Base-by-base conservation (phyloP, 2,888 invertebrate genomes). In the Erpobdella octoculata region DNA sequence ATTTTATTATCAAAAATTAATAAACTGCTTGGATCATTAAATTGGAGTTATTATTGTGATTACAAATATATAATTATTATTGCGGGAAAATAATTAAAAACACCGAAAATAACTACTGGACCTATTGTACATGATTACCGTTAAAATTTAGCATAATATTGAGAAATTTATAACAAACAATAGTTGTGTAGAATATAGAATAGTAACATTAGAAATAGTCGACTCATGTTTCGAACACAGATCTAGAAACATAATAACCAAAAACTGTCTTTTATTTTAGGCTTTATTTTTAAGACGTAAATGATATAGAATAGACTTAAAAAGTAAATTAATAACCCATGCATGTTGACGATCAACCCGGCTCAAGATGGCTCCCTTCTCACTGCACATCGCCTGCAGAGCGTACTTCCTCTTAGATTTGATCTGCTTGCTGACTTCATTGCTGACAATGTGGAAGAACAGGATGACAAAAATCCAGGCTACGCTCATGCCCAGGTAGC, bases 261-360 rank as follows among this genome's bases (percentile, higher is more conserved):
- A 12, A 61, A 33, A n/a, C 18, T 58, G 58, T n/a, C 18, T 28
- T 28, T 28, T n/a, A 58, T 21, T 12, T 21, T 21, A 8, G 25
- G 8, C 8, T n/a, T 58, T 58, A 12, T 8, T 12, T 21, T 6
- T 9, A 46, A 18, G 46, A n/a, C 12, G n/a, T 65, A 62, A 21
- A 25, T 21, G 28, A 33, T 31, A 31, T 31, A 28, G 25, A 68
- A 18, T 67, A 12, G 2, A 58, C 33, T 46, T n/a, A 33, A 35
- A 21, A 4, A 36, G 38, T 15, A 25, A 35, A 36, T 12, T 37
- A 79, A 87, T 86, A 83, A 92, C 94, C 95, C 95, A 95, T 35
- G 93, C 90, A 38, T 95, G 95, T 78, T 95, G 84, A 83, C 95
- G 94, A 80, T 92, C 90, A 70, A 95, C 87, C 79, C 91, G 86